Evolutionary conservation across 1,140 invertebrate species (phyloP), one percentile per base, ranked within the genome.

Genomic region (Argopecten irradians): DNA sequence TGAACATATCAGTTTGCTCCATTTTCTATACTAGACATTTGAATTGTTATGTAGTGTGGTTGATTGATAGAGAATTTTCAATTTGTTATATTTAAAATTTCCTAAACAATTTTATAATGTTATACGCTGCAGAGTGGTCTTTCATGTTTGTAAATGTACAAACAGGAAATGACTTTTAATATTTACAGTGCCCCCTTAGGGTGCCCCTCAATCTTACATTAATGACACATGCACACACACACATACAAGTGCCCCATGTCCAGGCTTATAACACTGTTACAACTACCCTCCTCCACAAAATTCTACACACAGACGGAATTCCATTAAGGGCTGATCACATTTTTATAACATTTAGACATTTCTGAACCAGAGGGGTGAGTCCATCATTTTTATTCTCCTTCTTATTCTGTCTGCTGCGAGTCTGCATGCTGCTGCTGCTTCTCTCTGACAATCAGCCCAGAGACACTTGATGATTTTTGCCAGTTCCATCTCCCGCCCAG

Each of bases 191-290:
- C 16, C 55, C 55, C 55, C 55, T 3, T 28, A 28, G 22, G 8
- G 55, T 28, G 55, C 55, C 55, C 55, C 43, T 19, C 55, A 71
- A n/a, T 71, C 55, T 28, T 3, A 71, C 55, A 71, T 71, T 71
- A 71, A 71, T 71, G 55, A 71, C 55, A 71, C 55, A 71, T 71
- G 55, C 55, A 71, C 55, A 71, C 55, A 71, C 55, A 71, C 55
- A 71, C 55, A 46, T 46, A 71, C 55, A 71, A 71, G 55, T 71
- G 55, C 55, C 55, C 55, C 55, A 71, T 71, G 55, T 71, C 55
- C 55, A 71, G 55, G 16, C 55, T n/a, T 71, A 46, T 1, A 71
- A n/a, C 3, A 3, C 55, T 71, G 55, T 28, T 28, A 71, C 55
- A 46, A 46, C 43, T 8, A 39, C 36, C 36, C 43, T 16, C 43